phyloP scores from a whole-genome alignment of 2,888 invertebrate genomes.

The Clistopyga incitator region DNA sequence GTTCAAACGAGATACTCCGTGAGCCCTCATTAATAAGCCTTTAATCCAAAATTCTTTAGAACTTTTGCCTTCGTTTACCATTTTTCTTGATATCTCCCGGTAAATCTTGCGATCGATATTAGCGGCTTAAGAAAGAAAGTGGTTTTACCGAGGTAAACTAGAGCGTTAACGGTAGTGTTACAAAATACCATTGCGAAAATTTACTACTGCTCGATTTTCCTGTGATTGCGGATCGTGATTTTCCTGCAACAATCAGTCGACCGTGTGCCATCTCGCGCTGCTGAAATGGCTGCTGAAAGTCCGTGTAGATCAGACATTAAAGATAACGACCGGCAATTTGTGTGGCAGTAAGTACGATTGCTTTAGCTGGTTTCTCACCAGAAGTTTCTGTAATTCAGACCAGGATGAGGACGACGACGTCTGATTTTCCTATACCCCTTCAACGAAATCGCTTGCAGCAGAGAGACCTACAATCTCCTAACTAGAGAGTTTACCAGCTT shows the following conservation, averaged over 20 bases:
- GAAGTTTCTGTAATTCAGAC: constrained; percentile 33
- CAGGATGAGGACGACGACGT: constrained; percentile 17
- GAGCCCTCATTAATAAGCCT: too few species aligned
- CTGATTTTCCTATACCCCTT: constrained; percentile 16
- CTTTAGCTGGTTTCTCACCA: constrained; percentile 13
- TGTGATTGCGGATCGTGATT: constrained; percentile 6
- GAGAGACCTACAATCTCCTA: constrained; percentile 15
- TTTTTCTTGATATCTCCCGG: too few species aligned
- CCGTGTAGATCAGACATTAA: constrained; percentile 51
- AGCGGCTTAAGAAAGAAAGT: too few species aligned
- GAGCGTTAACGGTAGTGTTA: too few species aligned
- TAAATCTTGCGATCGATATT: too few species aligned
- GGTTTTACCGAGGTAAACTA: too few species aligned
- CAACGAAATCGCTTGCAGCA: constrained; percentile 31
- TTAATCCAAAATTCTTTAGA: too few species aligned
- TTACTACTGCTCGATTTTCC: not conserved
- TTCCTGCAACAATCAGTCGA: constrained; percentile 23
- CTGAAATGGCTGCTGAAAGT: constrained; percentile 6
- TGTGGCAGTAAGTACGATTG: constrained; percentile 31
- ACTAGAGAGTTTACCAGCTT: not conserved
- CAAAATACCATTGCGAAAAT: too few species aligned
- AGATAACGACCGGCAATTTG: constrained; percentile 37
- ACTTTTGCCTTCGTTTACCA: too few species aligned
- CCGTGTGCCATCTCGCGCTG: not conserved
- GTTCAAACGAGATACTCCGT: too few species aligned